Evolutionary conservation across 2,113 vertebrate species (phyloP).

Genomic region (Gavia stellata): DNA sequence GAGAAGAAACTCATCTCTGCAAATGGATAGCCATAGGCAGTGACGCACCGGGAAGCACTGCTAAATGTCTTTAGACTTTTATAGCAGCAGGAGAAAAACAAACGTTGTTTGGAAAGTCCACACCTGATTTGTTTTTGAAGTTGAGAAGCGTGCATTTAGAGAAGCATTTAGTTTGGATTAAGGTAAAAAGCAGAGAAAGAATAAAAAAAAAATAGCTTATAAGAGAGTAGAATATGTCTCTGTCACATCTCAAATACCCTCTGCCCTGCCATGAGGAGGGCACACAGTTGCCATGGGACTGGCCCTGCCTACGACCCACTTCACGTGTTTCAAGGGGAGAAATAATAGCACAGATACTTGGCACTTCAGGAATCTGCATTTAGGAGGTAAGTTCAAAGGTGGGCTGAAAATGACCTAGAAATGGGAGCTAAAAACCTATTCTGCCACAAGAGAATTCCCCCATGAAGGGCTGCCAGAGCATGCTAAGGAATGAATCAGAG

Average conservation of each 20-base stretch:
- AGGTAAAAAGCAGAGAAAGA: neutral
- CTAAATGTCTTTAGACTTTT: neutral
- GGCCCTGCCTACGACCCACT: neutral
- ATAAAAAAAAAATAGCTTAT: neutral
- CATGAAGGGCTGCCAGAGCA: neutral
- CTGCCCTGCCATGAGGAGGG: neutral
- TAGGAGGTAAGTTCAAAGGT: neutral
- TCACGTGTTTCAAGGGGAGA: neutral
- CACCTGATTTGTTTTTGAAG: neutral
- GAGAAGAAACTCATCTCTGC: neutral
- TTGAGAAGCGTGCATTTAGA: neutral
- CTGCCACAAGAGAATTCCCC: fast-evolving
- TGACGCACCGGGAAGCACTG: neutral
- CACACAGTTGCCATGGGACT: neutral
- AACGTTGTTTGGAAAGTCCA: neutral
- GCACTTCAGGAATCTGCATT: neutral
- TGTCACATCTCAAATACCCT: neutral
- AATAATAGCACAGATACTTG: neutral
- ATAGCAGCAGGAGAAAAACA: neutral
- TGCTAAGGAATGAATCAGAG: neutral
- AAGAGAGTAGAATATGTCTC: neutral
- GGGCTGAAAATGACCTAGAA: neutral
- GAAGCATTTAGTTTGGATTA: neutral
- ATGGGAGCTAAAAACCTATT: neutral
- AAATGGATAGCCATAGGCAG: neutral